phyloP scores from a whole-genome alignment of 2,888 invertebrate genomes.

The Leptopilina drosophilae region DNA sequence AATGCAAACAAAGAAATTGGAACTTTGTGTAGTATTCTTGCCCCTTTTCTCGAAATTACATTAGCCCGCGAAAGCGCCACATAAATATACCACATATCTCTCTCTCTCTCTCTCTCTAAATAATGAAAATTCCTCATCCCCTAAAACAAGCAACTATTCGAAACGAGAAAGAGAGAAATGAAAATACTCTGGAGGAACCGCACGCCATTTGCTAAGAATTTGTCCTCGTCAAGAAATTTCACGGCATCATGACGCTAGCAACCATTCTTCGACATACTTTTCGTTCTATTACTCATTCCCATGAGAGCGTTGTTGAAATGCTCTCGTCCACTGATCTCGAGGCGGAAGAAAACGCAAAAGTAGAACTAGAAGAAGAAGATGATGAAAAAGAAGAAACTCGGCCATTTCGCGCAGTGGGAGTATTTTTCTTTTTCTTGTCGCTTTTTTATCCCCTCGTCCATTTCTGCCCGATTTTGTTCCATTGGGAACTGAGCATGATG shows the following conservation, averaged over 20 bases:
- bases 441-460: no score
- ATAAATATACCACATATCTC: background rate
- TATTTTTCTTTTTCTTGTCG: background rate
- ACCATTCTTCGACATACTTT: slow-evolving; percentile 35
- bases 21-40: no score
- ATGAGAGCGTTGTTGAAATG: slow-evolving; percentile 26
- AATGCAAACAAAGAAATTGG: no score
- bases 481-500: slow-evolving; percentile 38
- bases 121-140: slow-evolving; percentile 21
- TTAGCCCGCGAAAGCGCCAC: no score
- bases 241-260: slow-evolving; percentile 21
- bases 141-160: slow-evolving; percentile 2
- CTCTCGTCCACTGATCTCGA: slow-evolving; percentile 9
- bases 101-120: background rate
- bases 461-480: slow-evolving; percentile 35
- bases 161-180: background rate
- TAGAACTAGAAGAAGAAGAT: background rate
- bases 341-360: slow-evolving; percentile 21
- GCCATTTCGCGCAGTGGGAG: slow-evolving; percentile 6
- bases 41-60: no score
- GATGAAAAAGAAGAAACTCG: slow-evolving; percentile 1
- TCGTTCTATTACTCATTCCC: slow-evolving; percentile 33
- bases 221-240: slow-evolving; percentile 25
- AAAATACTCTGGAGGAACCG: slow-evolving; percentile 20
- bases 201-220: background rate